Conservation (phyloP, 2,888 invertebrate species). For the Biston stratarius region DNA sequence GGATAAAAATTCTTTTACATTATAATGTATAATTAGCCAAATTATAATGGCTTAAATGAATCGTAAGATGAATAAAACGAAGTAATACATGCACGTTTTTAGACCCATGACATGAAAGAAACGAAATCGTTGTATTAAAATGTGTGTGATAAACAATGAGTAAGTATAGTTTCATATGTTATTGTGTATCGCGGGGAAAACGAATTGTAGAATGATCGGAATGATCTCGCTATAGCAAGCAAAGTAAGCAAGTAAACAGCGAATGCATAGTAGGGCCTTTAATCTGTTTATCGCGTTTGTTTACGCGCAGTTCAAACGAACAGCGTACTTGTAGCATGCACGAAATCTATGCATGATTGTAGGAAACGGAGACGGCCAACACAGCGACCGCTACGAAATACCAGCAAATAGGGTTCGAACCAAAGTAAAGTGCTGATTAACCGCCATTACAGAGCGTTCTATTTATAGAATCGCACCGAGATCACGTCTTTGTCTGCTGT, state of each 20-base stretch:
- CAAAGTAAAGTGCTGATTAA: constrained; percentile 81
- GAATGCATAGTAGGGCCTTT: constrained; percentile 33
- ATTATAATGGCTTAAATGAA: too few species aligned
- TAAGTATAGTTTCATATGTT: neutral
- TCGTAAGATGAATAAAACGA: too few species aligned
- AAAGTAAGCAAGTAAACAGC: constrained; percentile 28
- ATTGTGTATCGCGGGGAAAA: neutral
- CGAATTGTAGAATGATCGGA: neutral
- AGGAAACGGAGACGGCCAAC: constrained; percentile 49
- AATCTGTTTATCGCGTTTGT: constrained; percentile 50
- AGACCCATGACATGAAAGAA: neutral
- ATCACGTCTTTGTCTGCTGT: constrained; percentile 83
- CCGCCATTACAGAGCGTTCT: constrained; percentile 76
- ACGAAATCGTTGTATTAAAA: neutral
- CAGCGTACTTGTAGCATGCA: constrained; percentile 44
- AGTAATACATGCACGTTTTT: too few species aligned
- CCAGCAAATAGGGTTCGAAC: constrained; percentile 66
- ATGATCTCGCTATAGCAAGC: constrained; percentile 1
- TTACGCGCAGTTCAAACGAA: constrained; percentile 50
- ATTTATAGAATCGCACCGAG: constrained; percentile 83
- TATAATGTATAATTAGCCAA: too few species aligned
- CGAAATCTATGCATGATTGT: constrained; percentile 58
- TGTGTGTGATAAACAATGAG: too few species aligned
- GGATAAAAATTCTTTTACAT: too few species aligned
- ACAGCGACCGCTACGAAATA: constrained; percentile 49